Evolutionary conservation across 1,140 invertebrate species (phyloP).

Genomic region (Drosophila varians): DNA sequence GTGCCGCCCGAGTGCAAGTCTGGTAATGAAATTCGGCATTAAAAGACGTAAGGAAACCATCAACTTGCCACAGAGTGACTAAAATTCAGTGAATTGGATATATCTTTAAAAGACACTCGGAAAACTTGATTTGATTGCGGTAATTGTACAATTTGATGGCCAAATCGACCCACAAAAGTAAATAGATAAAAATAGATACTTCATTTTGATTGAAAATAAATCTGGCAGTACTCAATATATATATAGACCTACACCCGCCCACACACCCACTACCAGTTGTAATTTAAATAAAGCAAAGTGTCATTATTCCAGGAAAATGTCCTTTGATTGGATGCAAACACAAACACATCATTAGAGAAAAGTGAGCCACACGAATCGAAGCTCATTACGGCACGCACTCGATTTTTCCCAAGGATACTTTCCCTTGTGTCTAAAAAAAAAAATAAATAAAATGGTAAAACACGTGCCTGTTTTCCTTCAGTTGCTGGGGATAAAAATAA

Average conservation of each 20-base stretch:
- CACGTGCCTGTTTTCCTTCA: constrained; percentile 51
- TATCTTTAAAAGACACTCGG: background rate
- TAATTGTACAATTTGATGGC: too few species aligned
- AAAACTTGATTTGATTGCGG: too few species aligned
- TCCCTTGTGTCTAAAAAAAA: background rate
- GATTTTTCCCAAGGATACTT: background rate
- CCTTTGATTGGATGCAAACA: constrained; percentile 26
- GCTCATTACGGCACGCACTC: constrained; percentile 44
- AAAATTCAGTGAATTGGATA: background rate
- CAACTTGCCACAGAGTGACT: constrained; percentile 3
- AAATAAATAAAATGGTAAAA: constrained; percentile 24
- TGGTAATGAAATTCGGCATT: constrained; percentile 11
- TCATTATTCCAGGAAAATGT: constrained; percentile 14
- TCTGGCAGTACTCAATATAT: background rate
- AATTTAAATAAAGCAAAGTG: constrained; percentile 30
- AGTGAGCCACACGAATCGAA: constrained; percentile 27
- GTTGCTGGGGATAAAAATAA: constrained; percentile 37
- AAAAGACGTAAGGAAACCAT: background rate
- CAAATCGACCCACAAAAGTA: too few species aligned
- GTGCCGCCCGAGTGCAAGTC: constrained; percentile 9
- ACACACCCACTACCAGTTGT: background rate
- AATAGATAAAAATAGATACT: background rate
- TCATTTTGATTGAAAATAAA: constrained; percentile 12
- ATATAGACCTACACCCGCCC: background rate
- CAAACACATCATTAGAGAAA: constrained; percentile 34